Evolutionary conservation across 2,113 vertebrate genomes (phyloP).

Genomic region (Propithecus coquereli): DNA sequence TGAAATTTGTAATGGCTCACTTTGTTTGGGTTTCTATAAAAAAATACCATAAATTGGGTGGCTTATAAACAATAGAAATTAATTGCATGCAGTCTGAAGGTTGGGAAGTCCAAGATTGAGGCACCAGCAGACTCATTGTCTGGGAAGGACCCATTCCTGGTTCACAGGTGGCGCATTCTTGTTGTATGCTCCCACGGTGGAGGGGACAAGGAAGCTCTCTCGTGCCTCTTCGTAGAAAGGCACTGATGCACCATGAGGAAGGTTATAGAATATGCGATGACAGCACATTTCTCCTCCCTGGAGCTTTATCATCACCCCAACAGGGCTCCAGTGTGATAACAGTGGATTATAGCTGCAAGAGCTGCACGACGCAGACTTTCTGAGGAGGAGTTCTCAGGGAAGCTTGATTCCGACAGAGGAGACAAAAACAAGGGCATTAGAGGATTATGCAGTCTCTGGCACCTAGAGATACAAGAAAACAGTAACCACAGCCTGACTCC

Average conservation of each 20-base stretch:
- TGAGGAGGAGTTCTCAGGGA: not conserved
- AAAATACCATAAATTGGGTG: not conserved
- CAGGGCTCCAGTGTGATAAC: accelerated
- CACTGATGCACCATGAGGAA: not conserved
- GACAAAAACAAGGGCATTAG: not conserved
- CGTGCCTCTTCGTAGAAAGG: not conserved
- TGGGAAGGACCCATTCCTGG: accelerated
- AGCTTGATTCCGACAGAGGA: not conserved
- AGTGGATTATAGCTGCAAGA: not conserved
- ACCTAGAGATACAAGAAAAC: not conserved
- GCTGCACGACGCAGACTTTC: not conserved
- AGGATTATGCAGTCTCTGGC: not conserved
- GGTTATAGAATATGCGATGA: not conserved
- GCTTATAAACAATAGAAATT: not conserved
- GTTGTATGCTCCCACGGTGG: not conserved
- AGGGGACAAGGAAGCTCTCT: too few relatives aligned
- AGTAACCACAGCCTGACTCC: too few relatives aligned
- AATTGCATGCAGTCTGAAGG: not conserved
- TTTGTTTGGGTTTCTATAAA: too few relatives aligned
- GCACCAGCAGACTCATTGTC: too few relatives aligned
- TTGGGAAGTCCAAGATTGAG: not conserved
- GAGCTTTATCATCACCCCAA: not conserved
- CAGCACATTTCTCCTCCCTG: not conserved
- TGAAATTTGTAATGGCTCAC: not conserved
- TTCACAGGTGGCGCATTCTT: too few relatives aligned